Base-by-base conservation (phyloP, 2,113 vertebrate genomes). In the Myiopsitta monachus region DNA sequence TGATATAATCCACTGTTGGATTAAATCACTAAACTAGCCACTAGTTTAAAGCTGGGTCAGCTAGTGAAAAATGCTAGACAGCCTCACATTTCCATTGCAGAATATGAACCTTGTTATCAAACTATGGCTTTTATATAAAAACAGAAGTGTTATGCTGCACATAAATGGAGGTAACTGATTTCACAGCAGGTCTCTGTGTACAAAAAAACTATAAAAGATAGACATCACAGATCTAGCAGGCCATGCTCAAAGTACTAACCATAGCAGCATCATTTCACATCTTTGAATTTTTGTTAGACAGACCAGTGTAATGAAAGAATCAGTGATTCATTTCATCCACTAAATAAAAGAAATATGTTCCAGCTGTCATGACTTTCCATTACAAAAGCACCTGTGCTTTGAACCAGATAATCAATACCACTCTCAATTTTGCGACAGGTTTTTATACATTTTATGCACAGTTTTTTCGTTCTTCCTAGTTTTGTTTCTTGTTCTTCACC, bases 361-460 rank as follows among this genome's bases (percentile, higher is more conserved):
- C 90, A 96, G 75, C 82, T 90, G 83, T 85, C 90, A 90, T 90
- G 70, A 70, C 68, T 80, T 88, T 64, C 61, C 82, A 47, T 83
- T 93, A 94, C 47, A 87, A 96, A 96, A 91, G 67, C 82, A 95
- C 78, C 91, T 96, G 90, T 86, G 72, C 90, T 96, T 96, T 96
- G 92, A 96, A 94, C 93, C 88, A 74, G 72, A 93, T 91, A 94
- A 95, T 94, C 90, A 94, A 59, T 91, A 96, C 87, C 91, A 95
- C 13, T 68, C 77, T 51, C 46, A 1, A 0, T 77, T 96, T 96
- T 95, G 79, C 61, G 93, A 46, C 24, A 51, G 38, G 1, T 46
- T 93, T 91, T 85, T 90, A 59, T 41, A 44, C 0, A 11, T 79
- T 94, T 68, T 69, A 38, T 39, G 31, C 19, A 38, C n/a, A n/a